A percentile compares a stretch with the other conserved stretches of the same genome.
Conservation (phyloP, 2,888 invertebrate genomes). For the Eupithecia vulgata region DNA sequence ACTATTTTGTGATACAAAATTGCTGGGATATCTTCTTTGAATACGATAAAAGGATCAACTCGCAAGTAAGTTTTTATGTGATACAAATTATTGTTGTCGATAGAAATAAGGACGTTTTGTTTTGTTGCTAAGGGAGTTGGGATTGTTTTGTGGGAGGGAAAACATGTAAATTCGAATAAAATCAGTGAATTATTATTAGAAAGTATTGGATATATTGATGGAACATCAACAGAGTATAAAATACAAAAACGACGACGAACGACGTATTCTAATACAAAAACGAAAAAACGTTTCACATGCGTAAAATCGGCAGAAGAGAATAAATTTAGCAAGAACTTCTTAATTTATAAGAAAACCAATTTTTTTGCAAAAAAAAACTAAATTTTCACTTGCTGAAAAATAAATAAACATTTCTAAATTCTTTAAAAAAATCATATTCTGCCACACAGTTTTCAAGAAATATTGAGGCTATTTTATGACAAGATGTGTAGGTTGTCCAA, state of each 20-base stretch:
- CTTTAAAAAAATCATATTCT: background rate
- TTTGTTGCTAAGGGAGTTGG: background rate
- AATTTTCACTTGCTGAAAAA: background rate
- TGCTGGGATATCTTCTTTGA: conserved; percentile 75
- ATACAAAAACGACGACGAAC: too few species aligned
- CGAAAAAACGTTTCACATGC: too few species aligned
- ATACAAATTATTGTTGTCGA: conserved; percentile 10
- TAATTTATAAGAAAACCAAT: background rate
- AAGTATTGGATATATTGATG: too few species aligned
- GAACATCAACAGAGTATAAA: too few species aligned
- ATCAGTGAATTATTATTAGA: background rate
- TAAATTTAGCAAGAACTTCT: background rate
- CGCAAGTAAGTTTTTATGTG: conserved; percentile 71
- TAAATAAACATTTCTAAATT: background rate
- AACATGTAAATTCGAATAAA: background rate
- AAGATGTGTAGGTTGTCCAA: too few species aligned
- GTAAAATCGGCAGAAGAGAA: background rate
- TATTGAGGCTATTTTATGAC: background rate
- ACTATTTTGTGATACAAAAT: conserved; percentile 60
- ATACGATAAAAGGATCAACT: conserved; percentile 77
- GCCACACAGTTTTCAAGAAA: background rate
- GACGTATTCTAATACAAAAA: too few species aligned
- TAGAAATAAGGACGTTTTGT: background rate
- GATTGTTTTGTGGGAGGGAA: background rate
- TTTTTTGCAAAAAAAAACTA: too few species aligned